A percentile compares a stretch with the other conserved stretches of the same genome.
Evolutionary conservation across 1,140 invertebrate genomes (phyloP).

Genomic region (Drosophila ananassae): DNA sequence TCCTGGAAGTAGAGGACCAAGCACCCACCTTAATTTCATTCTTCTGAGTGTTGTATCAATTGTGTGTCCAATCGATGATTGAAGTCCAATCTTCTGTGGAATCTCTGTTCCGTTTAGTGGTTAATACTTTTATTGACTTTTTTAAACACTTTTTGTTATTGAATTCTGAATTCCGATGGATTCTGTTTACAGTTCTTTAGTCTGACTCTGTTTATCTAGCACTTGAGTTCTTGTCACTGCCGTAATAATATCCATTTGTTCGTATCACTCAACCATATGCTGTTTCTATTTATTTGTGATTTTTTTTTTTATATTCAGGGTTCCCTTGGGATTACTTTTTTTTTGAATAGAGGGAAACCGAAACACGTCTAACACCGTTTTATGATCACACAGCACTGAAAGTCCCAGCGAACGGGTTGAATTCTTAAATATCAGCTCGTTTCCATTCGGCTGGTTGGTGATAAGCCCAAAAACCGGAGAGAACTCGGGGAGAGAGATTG

Average conservation of each 20-base stretch:
- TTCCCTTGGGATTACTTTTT: conserved; percentile 1
- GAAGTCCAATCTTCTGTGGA: conserved; percentile 7
- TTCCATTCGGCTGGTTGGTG: conserved; percentile 7
- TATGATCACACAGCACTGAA: conserved; percentile 68
- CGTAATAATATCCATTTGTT: conserved; percentile 55
- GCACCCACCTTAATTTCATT: conserved; percentile 68
- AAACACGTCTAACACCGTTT: conserved; percentile 66
- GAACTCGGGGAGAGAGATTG: conserved; percentile 3
- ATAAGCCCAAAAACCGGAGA: conserved; percentile 1
- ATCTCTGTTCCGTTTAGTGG: background rate
- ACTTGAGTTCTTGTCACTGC: conserved; percentile 58
- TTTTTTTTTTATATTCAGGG: conserved; percentile 5
- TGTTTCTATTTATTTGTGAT: conserved; percentile 20
- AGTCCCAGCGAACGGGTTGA: conserved; percentile 27
- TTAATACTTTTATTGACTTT: conserved; percentile 24
- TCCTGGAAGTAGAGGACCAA: conserved; percentile 14
- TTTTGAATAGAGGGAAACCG: background rate
- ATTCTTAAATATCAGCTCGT: conserved; percentile 70
- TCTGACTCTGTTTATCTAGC: conserved; percentile 56
- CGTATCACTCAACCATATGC: conserved; percentile 23
- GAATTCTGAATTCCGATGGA: conserved; percentile 59
- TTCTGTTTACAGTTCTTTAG: conserved; percentile 62
- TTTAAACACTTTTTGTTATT: conserved; percentile 37
- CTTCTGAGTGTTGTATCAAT: conserved; percentile 67
- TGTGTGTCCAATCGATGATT: conserved; percentile 39